Evolutionary conservation across 2,888 invertebrate species (phyloP).

Genomic region (Pachycephus smyrnensis): DNA sequence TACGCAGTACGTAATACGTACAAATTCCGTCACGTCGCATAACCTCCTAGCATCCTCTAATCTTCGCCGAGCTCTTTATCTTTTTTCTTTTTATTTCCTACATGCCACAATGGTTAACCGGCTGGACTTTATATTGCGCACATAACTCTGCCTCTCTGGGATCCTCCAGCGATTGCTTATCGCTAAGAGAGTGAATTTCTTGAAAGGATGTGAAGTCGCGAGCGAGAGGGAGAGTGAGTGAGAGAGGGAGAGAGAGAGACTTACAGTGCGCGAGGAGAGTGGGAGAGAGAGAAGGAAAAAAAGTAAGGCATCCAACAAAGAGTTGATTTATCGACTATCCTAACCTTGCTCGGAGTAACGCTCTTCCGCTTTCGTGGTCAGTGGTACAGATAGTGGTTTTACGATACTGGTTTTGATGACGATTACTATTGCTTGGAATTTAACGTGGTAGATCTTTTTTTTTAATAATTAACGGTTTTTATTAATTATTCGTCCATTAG

Average conservation of each 20-base stretch:
- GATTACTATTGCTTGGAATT: neutral
- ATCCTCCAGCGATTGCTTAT: neutral
- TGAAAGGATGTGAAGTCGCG: neutral
- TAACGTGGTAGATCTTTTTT: neutral
- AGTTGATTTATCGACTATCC: neutral
- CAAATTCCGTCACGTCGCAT: neutral
- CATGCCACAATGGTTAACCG: neutral
- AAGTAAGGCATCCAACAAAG: neutral
- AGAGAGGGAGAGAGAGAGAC: neutral
- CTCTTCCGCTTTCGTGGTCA: neutral
- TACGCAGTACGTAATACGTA: neutral
- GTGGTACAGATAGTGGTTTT: neutral
- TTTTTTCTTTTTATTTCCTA: constrained; percentile 7
- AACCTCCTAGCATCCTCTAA: constrained; percentile 12
- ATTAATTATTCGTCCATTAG: neutral
- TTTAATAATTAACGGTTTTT: too few relatives aligned
- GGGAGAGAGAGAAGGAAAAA: neutral
- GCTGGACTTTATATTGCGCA: neutral
- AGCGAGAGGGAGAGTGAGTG: neutral
- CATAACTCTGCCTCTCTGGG: neutral
- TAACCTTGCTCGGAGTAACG: neutral
- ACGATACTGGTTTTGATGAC: neutral
- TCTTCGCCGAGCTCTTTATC: constrained; percentile 18
- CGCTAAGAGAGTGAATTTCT: neutral
- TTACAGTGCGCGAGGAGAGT: neutral